These are phyloP conservation scores for Ophioninae sp. DNA, from an alignment of 2,888 invertebrate genomes.

Conservation along the genomic window DNA sequence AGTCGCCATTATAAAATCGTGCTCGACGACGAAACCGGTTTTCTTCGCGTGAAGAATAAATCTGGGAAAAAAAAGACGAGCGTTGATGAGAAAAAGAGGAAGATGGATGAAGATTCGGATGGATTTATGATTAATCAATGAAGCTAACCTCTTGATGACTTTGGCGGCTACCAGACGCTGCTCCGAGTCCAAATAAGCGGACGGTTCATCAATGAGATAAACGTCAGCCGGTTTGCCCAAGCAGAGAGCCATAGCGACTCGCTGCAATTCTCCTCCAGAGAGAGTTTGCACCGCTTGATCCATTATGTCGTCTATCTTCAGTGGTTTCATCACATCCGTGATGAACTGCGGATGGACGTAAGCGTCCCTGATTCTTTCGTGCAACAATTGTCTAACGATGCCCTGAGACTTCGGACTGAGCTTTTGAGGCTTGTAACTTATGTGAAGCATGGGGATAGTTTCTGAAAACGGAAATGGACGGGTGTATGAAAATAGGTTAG, in stretches of 20 bases:
- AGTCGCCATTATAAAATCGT: conserved; percentile 99
- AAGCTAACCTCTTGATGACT: conserved; percentile 94
- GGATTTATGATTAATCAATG: not conserved
- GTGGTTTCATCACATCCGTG: conserved; percentile 99
- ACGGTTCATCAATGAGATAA: conserved; percentile 99
- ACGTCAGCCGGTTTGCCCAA: conserved; percentile 99
- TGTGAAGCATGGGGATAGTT: conserved; percentile 94
- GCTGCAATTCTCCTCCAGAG: conserved; percentile 99
- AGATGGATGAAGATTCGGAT: not conserved
- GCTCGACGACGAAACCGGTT: conserved; percentile 99
- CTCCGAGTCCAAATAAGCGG: conserved; percentile 99
- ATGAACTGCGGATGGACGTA: conserved; percentile 99
- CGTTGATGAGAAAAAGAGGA: not conserved
- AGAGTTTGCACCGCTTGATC: conserved; percentile 99
- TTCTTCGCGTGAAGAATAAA: conserved; percentile 99
- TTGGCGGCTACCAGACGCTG: conserved; percentile 99
- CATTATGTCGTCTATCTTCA: conserved; percentile 98
- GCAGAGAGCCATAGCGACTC: conserved; percentile 97
- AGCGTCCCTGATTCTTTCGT: conserved; percentile 98
- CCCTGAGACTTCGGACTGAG: conserved; percentile 99
- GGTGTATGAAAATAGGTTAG: not conserved
- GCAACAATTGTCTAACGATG: conserved; percentile 94
- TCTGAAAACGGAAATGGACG: conserved; percentile 78
- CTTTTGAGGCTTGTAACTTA: conserved; percentile 99
- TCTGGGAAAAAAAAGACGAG: conserved; percentile 76